A percentile compares a stretch with the other conserved stretches of the same genome.
Conservation (phyloP, 2,113 vertebrate species). For the Sinosuthora webbiana region DNA sequence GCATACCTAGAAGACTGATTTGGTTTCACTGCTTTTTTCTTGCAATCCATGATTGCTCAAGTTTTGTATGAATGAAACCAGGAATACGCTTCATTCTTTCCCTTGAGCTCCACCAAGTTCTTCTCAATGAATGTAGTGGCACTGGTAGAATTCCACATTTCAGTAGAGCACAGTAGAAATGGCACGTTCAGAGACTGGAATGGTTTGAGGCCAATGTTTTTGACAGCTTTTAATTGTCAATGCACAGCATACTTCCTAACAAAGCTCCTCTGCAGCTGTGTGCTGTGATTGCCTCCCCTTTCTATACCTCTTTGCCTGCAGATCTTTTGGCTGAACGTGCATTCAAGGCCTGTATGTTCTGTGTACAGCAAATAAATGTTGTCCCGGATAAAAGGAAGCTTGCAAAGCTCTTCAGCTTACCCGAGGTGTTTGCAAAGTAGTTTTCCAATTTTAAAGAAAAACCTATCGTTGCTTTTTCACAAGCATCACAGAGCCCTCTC, state of each 20-base stretch:
- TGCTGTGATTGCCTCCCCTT: background rate
- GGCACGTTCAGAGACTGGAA: conserved; percentile 51
- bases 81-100: conserved; percentile 41
- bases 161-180: conserved; percentile 54
- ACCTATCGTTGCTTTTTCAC: background rate
- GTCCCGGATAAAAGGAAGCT: background rate
- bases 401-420: background rate
- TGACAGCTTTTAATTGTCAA: background rate
- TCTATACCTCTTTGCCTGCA: background rate
- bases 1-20: conserved; percentile 28
- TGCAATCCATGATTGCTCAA: background rate
- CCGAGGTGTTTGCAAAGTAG: background rate
- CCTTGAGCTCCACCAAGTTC: conserved; percentile 59
- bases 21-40: conserved; percentile 12
- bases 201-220: conserved; percentile 50
- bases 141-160: conserved; percentile 61
- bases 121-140: conserved; percentile 61
- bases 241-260: background rate
- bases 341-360: background rate
- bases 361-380: background rate
- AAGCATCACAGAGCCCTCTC: background rate
- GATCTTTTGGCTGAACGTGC: background rate
- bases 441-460: background rate
- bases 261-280: background rate
- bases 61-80: conserved; percentile 38